phyloP scores from a whole-genome alignment of 2,113 vertebrate species.

The Heteronetta atricapilla region DNA sequence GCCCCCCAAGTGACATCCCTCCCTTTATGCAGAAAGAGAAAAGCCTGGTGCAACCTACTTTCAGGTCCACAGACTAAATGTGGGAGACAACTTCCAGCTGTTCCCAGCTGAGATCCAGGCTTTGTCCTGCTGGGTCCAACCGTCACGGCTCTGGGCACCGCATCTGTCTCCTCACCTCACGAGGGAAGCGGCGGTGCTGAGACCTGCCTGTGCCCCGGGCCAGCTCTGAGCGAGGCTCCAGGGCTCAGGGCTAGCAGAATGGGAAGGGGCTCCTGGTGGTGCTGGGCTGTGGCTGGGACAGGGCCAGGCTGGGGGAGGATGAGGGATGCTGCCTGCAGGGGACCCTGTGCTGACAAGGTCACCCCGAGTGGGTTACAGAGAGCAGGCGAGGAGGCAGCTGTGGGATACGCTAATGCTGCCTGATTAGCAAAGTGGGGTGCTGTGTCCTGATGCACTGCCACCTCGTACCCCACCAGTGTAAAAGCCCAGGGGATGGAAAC shows the following conservation, averaged over 20 bases:
- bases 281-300: not conserved
- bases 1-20: not conserved
- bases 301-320: not conserved
- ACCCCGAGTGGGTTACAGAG: not conserved
- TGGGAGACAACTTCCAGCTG: not conserved
- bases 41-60: not conserved
- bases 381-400: not conserved
- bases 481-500: not conserved
- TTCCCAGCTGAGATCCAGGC: not conserved
- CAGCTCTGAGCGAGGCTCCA: not conserved
- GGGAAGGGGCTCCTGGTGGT: not conserved
- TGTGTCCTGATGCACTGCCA: fast-evolving
- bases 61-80: not conserved
- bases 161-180: not conserved
- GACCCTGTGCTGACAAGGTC: not conserved
- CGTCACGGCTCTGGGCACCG: too few species aligned
- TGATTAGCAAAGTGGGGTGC: not conserved
- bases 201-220: not conserved
- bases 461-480: not conserved
- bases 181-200: not conserved
- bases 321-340: not conserved
- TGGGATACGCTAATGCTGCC: not conserved
- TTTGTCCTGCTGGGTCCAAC: not conserved
- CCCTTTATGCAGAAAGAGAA: not conserved
- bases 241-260: not conserved